Conservation (phyloP, 2,888 invertebrate species). For the Parnassius glacialis region DNA sequence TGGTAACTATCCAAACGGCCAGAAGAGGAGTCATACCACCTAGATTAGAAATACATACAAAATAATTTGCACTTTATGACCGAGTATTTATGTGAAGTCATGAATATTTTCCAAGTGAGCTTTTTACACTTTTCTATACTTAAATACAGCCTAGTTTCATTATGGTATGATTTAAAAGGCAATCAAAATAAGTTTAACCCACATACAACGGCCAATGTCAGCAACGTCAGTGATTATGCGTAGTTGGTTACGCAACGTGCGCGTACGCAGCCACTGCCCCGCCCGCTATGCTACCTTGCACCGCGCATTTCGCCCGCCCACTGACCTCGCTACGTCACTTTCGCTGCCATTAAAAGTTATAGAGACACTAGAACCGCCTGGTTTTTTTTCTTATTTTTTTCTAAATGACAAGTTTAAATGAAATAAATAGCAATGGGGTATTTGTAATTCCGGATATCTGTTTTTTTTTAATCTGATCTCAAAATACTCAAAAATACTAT, state of each 20-base stretch:
- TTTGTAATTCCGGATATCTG: no score
- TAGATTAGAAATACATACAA: no score
- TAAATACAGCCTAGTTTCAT: neutral
- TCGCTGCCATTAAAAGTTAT: constrained; percentile 34
- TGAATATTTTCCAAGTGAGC: no score
- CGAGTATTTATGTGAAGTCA: no score
- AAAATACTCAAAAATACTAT: no score
- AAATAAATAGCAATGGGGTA: no score
- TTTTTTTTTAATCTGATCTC: no score
- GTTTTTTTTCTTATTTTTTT: no score
- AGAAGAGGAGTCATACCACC: no score
- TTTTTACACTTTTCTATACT: neutral
- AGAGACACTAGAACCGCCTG: constrained; percentile 20
- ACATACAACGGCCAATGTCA: constrained; percentile 46
- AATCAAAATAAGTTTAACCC: constrained; percentile 33
- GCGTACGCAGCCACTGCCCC: constrained; percentile 40
- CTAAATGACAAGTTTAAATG: no score
- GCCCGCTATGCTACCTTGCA: constrained; percentile 29
- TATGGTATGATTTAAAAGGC: constrained; percentile 5
- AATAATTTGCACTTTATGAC: no score
- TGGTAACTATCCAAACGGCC: no score
- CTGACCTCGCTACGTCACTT: constrained; percentile 49
- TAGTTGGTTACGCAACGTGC: constrained; percentile 47
- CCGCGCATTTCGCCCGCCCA: constrained; percentile 18
- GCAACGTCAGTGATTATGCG: constrained; percentile 44